Evolutionary conservation across 2,113 vertebrate genomes (phyloP).

Genomic region (Agelaius tricolor): DNA sequence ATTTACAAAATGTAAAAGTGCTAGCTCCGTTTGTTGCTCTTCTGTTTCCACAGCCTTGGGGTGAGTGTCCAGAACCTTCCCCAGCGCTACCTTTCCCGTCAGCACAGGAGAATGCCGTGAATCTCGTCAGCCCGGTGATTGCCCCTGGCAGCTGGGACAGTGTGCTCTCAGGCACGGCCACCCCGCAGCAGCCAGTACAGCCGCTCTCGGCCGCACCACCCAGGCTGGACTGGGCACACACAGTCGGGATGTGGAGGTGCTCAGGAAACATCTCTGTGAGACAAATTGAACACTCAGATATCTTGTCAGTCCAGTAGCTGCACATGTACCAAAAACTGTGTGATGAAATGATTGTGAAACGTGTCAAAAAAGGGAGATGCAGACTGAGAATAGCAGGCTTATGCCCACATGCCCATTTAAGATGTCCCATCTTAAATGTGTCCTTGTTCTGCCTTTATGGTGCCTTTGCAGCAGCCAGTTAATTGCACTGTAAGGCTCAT

Average conservation of each 20-base stretch:
- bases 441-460: not conserved
- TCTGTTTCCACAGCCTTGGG: not conserved
- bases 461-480: not conserved
- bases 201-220: rapidly evolving
- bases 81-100: not conserved
- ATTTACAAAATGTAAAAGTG: not conserved
- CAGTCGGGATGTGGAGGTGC: rapidly evolving
- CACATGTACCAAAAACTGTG: not conserved
- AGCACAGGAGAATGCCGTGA: not conserved
- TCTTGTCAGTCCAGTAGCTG: not conserved
- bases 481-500: not conserved
- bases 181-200: not conserved
- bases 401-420: not conserved
- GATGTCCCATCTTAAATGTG: not conserved
- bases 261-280: not conserved
- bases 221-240: rapidly evolving
- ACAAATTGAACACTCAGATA: not conserved
- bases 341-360: not conserved
- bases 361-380: not conserved
- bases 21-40: not conserved
- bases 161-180: rapidly evolving
- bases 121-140: not conserved
- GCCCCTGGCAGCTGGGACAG: not conserved
- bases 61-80: not conserved
- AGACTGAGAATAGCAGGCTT: not conserved